Conservation (phyloP, 53 echinoderm and acorn worm genomes). For the Zoroaster sp. region DNA sequence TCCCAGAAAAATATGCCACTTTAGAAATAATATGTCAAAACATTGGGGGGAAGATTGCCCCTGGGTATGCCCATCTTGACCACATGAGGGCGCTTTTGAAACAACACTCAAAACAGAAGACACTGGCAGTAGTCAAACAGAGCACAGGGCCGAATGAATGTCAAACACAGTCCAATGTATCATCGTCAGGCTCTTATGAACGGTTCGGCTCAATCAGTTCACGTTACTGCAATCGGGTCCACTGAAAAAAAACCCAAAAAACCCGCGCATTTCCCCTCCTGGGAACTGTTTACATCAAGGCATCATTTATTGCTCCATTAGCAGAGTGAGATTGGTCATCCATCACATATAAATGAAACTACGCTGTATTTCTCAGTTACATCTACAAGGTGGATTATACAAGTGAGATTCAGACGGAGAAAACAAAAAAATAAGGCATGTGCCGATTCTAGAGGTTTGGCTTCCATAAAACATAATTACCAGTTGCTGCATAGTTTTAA, state of each 20-base stretch:
- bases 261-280: background rate
- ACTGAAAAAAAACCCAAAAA: background rate
- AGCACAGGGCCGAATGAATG: background rate
- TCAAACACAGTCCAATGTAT: background rate
- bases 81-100: background rate
- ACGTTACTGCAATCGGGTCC: background rate
- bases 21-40: no score
- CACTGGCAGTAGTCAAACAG: background rate
- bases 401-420: no score
- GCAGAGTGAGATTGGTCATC: slow-evolving; percentile 26
- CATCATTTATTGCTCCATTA: slow-evolving; percentile 49
- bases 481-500: no score
- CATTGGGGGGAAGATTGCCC: background rate
- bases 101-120: background rate
- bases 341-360: slow-evolving; percentile 1
- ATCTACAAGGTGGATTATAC: no score
- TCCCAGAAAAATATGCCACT: background rate
- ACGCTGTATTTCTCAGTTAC: background rate
- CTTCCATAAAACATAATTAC: no score
- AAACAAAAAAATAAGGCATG: no score
- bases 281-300: slow-evolving; percentile 26
- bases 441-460: no score
- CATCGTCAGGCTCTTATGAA: slow-evolving; percentile 35
- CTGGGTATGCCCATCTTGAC: background rate
- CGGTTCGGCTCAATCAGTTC: background rate